Evolutionary conservation across 2,888 invertebrate species (phyloP), one percentile per base, ranked within the genome.

Genomic region (Cerastoderma edule): DNA sequence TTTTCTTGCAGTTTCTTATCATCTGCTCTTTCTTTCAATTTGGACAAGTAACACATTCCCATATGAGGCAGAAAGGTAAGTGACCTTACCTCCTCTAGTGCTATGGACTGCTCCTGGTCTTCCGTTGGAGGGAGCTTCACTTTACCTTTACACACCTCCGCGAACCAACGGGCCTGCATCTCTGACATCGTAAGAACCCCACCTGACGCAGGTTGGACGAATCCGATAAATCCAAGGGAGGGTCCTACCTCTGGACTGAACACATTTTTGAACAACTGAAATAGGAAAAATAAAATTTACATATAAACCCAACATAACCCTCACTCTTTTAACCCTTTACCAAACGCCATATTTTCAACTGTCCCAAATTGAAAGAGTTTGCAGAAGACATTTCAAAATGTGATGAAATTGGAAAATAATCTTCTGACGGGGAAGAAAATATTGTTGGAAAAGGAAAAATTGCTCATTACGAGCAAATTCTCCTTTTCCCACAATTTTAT

Each of bases 161-260:
- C 87, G 78, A 90, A 91, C 92, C 92, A 92, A 32, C 90, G 75
- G 2, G 91, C 89, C 80, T 92, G 91, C 6, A 81, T 89, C 76
- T 92, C 92, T 0, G 92, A 89, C 89, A 92, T 91, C 6, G 88
- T 85, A 30, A 91, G 75, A 5, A 91, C 75, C 0, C 92, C 92
- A 3, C 91, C 91, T 6, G 91, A 90, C 0, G 91, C 88, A 8
- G 92, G 91, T 83, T 92, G 91, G 0, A 90, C 89, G 79, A 91
- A 92, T 3, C 92, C 92, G 50, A 92, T 89, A 76, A 92, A 91
- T 10, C 90, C 90, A 63, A 92, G 72, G 32, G 80, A 85, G 6
- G 84, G 74, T 0, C 89, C 92, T 19, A 90, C 78, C 2, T 86
- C 85, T 39, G 91, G 91, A 48, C 80, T 80, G 76, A 91, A 91